A percentile compares a stretch with the other conserved stretches of the same genome.
Conservation (phyloP, 53 echinoderm and acorn worm species). For the Echinometra lucunter region DNA sequence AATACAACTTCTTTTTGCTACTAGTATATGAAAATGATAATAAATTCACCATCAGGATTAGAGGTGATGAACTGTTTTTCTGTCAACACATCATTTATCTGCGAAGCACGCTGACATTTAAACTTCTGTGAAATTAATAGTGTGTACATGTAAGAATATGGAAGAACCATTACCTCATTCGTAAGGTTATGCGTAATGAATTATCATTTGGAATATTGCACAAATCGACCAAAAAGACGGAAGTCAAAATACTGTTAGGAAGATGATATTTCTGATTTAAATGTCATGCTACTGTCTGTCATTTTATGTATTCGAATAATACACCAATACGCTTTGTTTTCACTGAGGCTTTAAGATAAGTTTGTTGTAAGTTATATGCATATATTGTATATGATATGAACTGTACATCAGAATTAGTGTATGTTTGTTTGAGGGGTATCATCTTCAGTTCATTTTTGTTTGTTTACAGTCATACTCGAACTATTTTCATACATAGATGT, state of each 20-base stretch:
- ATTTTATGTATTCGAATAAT: background rate
- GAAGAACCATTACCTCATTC: background rate
- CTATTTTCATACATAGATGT: conserved; percentile 52
- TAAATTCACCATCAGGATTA: background rate
- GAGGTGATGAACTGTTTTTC: background rate
- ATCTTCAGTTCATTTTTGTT: background rate
- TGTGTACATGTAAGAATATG: background rate
- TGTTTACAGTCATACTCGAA: conserved; percentile 14
- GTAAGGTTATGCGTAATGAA: background rate
- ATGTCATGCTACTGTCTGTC: background rate
- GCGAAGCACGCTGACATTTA: background rate
- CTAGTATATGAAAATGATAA: background rate
- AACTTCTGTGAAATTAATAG: background rate
- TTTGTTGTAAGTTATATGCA: background rate
- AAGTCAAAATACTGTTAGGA: background rate
- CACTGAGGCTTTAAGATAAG: background rate
- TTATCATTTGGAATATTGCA: background rate
- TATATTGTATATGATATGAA: background rate
- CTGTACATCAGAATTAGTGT: conserved; percentile 11
- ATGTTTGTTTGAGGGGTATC: background rate
- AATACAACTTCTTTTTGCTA: background rate
- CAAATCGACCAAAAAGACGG: too few relatives aligned
- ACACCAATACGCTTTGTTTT: background rate
- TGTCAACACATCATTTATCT: background rate
- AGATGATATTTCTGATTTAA: background rate